These are phyloP conservation scores for Zosterops japonicus DNA, from an alignment of 2,113 vertebrate species.

Conservation along the genomic window DNA sequence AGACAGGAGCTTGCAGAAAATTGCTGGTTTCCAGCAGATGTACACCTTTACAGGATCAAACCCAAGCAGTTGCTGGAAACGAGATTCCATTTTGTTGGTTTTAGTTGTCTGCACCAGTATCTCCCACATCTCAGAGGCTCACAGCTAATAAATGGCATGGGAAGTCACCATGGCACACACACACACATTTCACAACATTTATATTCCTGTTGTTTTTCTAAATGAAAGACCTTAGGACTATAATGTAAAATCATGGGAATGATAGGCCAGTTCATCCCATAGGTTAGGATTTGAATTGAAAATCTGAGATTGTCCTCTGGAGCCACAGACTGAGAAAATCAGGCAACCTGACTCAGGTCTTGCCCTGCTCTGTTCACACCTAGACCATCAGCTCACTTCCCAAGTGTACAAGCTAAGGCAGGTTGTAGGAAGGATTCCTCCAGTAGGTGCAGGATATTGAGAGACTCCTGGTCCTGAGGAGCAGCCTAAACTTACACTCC, in stretches of 20 bases:
- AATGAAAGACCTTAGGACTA: not conserved
- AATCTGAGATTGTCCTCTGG: not conserved
- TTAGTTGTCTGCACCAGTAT: not conserved
- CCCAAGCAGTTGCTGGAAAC: not conserved
- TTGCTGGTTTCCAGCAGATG: not conserved
- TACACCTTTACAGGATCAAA: not conserved
- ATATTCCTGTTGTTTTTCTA: not conserved
- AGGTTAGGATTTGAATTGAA: not conserved
- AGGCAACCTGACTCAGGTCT: not conserved
- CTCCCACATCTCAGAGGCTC: not conserved
- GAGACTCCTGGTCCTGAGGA: not conserved
- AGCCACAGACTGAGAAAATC: not conserved
- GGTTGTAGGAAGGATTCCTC: not conserved
- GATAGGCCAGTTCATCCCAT: not conserved
- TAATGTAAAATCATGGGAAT: not conserved
- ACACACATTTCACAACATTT: not conserved
- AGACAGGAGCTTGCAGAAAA: not conserved
- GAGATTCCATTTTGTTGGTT: not conserved
- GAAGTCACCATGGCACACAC: not conserved
- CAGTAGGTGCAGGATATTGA: not conserved
- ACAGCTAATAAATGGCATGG: not conserved
- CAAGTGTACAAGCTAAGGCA: not conserved
- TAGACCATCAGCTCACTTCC: not conserved
- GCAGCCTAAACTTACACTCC: not conserved
- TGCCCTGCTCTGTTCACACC: not conserved